Percentiles rank a stretch among this genome's conserved stretches.
Evolutionary conservation across 2,888 invertebrate genomes (phyloP).

Genomic region (Dynastes maya): DNA sequence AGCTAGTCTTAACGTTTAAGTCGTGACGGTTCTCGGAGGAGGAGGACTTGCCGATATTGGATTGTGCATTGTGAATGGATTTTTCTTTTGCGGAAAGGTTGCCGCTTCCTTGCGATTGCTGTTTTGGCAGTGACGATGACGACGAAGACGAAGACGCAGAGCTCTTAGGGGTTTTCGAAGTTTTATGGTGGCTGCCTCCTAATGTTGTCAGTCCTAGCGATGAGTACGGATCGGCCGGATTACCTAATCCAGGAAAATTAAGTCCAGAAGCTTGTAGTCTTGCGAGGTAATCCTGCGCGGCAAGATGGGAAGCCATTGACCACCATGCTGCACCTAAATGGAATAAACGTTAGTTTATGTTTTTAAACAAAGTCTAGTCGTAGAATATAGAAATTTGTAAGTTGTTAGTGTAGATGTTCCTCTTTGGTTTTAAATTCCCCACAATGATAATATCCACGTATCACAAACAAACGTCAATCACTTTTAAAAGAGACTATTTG

Average conservation of each 20-base stretch:
- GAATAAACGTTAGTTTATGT: no score
- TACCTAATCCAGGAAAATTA: constrained; percentile 77
- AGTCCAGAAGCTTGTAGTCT: constrained; percentile 87
- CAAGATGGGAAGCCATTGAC: constrained; percentile 92
- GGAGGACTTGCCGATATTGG: constrained; percentile 52
- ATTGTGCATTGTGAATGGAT: constrained; percentile 54
- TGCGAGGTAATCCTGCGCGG: constrained; percentile 90
- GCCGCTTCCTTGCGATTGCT: constrained; percentile 42
- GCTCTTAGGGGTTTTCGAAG: constrained; percentile 57
- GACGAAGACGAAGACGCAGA: constrained; percentile 52
- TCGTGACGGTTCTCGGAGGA: constrained; percentile 59
- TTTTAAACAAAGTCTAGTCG: no score
- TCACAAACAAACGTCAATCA: no score
- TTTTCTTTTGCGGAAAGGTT: constrained; percentile 52
- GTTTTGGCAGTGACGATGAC: constrained; percentile 60
- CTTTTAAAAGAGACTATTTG: no score
- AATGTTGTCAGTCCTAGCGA: constrained; percentile 73
- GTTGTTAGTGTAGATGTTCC: no score
- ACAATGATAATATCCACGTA: no score
- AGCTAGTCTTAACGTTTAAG: constrained; percentile 56
- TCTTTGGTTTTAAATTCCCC: no score
- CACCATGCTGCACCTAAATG: constrained; percentile 87
- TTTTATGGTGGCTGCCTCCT: constrained; percentile 64
- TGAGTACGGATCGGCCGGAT: constrained; percentile 76
- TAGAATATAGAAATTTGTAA: no score